Conservation (phyloP, 2,113 vertebrate species). For the Hiodon alosoides region DNA sequence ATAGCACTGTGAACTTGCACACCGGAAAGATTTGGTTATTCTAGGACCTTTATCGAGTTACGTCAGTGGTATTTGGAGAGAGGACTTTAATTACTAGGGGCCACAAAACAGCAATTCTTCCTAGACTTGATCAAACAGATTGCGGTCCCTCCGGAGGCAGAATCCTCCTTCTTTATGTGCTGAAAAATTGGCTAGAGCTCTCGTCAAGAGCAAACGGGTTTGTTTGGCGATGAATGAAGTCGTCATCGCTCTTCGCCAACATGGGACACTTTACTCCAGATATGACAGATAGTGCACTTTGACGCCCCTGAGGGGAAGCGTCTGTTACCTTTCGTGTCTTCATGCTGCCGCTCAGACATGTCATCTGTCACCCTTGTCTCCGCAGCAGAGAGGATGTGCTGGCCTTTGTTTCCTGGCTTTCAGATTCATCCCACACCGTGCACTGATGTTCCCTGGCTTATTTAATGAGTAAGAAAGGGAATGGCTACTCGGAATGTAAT, state of each 20-base stretch:
- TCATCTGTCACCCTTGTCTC: slow-evolving; percentile 14
- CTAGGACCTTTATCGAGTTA: no score
- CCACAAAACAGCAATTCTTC: no score
- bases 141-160: no score
- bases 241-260: not conserved
- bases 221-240: not conserved
- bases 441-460: no score
- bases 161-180: not conserved
- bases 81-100: no score
- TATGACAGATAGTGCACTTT: slow-evolving; percentile 17
- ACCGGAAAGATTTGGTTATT: no score
- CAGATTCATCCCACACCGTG: no score
- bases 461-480: no score
- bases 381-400: not conserved
- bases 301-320: slow-evolving; percentile 7
- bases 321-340: slow-evolving; percentile 17
- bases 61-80: no score
- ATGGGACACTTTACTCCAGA: not conserved
- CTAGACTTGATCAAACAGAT: no score
- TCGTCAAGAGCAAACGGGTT: not conserved
- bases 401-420: not conserved
- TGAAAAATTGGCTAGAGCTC: not conserved
- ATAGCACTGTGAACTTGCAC: no score
- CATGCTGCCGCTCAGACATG: slow-evolving; percentile 3
- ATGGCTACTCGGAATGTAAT: no score